Conservation (phyloP, 2,113 vertebrate genomes). For the Ciconia boyciana region DNA sequence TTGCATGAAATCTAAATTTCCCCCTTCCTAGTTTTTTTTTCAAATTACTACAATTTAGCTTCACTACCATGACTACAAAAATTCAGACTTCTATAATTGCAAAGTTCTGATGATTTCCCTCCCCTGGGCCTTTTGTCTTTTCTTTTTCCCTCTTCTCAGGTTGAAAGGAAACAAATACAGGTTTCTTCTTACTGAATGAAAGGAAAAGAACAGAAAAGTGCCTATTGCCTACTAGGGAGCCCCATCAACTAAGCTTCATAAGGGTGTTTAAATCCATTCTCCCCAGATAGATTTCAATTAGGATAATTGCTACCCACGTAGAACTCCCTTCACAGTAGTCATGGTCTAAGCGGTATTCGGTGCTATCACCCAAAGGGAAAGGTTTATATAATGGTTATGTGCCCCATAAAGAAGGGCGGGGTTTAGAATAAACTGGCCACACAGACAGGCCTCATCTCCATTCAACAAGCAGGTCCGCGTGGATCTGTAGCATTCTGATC, state of each 20-base stretch:
- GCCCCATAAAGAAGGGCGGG: not conserved
- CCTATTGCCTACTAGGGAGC: not conserved
- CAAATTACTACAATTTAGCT: not conserved
- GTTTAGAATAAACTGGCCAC: not conserved
- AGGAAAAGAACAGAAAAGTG: not conserved
- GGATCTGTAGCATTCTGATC: not conserved
- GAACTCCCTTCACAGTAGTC: not conserved
- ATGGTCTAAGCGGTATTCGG: not conserved
- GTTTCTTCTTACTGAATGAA: not conserved
- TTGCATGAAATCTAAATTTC: not conserved
- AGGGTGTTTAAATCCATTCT: conserved; percentile 1
- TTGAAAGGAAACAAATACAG: not conserved
- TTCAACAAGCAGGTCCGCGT: not conserved
- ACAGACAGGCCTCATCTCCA: not conserved
- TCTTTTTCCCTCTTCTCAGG: not conserved
- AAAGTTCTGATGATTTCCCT: not conserved
- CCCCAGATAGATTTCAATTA: not conserved
- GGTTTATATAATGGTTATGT: not conserved
- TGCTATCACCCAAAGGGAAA: not conserved
- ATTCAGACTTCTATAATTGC: not conserved
- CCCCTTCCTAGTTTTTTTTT: not conserved
- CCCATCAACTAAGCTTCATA: not conserved
- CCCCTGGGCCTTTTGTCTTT: not conserved
- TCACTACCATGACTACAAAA: not conserved
- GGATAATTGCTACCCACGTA: not conserved